phyloP scores from a whole-genome alignment of 2,888 invertebrate genomes.

The Andrena marginata region DNA sequence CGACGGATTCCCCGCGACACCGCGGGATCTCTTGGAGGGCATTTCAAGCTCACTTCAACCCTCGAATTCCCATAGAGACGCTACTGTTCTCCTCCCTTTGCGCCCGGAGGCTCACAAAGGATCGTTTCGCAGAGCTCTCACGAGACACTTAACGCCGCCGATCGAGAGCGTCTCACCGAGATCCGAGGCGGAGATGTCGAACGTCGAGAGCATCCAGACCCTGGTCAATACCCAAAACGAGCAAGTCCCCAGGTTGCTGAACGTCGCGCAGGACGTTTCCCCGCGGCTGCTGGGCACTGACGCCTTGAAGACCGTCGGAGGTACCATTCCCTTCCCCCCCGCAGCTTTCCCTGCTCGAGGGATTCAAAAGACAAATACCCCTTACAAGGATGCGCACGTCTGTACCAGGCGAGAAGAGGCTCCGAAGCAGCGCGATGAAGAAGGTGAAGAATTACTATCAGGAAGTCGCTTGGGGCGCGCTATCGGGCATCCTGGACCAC shows the following conservation, averaged over 20 bases:
- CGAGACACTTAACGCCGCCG: constrained; percentile 90
- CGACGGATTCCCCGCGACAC: background rate
- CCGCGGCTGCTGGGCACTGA: constrained; percentile 88
- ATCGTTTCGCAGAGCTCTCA: constrained; percentile 87
- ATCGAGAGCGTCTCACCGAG: constrained; percentile 84
- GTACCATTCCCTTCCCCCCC: constrained; percentile 59
- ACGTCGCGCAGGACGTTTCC: constrained; percentile 87
- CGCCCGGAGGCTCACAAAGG: constrained; percentile 1
- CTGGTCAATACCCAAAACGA: constrained; percentile 90
- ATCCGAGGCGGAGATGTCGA: constrained; percentile 85
- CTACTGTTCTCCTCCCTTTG: background rate
- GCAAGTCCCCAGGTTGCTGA: constrained; percentile 88
- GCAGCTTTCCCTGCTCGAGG: background rate
- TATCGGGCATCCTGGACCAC: constrained; percentile 92
- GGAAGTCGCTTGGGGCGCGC: constrained; percentile 92
- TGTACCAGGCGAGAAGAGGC: constrained; percentile 86
- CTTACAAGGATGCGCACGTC: background rate
- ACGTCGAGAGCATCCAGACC: constrained; percentile 88
- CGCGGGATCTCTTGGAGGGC: too few species aligned
- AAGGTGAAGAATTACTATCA: constrained; percentile 90
- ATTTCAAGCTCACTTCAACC: background rate
- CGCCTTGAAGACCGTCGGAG: constrained; percentile 87
- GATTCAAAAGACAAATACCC: background rate
- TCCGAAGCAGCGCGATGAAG: constrained; percentile 87
- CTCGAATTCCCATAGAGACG: background rate